Percentiles rank a stretch among this genome's conserved stretches.
Evolutionary conservation across 1,140 invertebrate genomes (phyloP).

Genomic region (Zelostemma sp.): DNA sequence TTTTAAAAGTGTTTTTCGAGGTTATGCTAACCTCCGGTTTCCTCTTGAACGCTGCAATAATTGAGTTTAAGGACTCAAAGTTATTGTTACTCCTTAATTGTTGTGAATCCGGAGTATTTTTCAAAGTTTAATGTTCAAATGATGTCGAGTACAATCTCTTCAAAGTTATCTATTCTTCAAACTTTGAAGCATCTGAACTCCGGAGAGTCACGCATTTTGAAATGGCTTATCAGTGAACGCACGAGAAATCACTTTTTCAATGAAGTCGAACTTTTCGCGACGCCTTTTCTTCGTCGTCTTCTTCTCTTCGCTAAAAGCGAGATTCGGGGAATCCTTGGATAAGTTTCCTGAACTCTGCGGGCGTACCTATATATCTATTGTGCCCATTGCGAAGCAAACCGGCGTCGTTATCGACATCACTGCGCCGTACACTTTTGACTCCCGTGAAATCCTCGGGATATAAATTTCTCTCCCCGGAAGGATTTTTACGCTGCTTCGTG

Average conservation of each 20-base stretch:
- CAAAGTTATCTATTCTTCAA: slow-evolving; percentile 1
- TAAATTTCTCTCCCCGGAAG: neutral
- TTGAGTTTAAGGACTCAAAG: too few species aligned
- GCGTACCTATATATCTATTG: neutral
- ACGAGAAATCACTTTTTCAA: neutral
- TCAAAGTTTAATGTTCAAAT: too few species aligned
- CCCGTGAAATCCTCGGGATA: slow-evolving; percentile 1
- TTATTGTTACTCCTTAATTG: too few species aligned
- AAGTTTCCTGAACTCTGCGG: neutral
- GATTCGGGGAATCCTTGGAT: neutral
- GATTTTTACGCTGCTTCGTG: neutral
- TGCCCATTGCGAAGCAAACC: slow-evolving; percentile 2
- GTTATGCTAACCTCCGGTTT: too few species aligned
- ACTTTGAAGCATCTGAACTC: neutral
- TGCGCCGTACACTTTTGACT: neutral
- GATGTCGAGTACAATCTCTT: neutral
- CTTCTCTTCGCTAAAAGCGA: neutral
- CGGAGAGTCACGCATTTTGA: neutral
- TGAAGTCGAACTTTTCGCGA: neutral
- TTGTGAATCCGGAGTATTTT: too few species aligned
- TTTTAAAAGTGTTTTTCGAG: too few species aligned
- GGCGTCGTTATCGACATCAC: slow-evolving; percentile 1
- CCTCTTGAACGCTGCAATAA: too few species aligned
- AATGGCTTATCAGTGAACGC: neutral
- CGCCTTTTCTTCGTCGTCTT: neutral